Evolutionary conservation across 2,797 vertebrate species (phyloP).

Genomic region (Dermochelys coriacea): DNA sequence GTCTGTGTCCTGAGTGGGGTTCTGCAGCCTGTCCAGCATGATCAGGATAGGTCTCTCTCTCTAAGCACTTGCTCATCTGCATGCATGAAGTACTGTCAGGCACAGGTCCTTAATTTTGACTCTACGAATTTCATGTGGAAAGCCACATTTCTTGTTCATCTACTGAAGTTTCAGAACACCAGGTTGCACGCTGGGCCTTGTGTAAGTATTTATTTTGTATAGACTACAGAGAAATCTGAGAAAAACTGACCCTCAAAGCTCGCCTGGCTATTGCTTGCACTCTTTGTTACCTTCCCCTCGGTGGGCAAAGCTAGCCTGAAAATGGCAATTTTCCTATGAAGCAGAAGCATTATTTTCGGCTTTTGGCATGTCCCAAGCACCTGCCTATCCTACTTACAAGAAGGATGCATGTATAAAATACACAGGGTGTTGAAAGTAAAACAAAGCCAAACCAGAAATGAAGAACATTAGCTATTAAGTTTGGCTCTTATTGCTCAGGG

Average conservation of each 20-base stretch:
- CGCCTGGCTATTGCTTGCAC: neutral
- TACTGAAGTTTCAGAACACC: neutral
- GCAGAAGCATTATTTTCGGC: too few species aligned
- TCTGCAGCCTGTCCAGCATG: neutral
- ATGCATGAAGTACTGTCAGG: neutral
- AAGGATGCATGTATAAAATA: too few species aligned
- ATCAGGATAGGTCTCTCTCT: neutral
- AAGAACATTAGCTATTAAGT: neutral
- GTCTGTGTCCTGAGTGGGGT: neutral
- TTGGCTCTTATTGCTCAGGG: neutral
- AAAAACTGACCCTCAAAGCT: neutral
- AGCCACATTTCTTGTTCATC: neutral
- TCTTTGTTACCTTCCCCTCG: neutral
- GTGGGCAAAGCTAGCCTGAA: neutral
- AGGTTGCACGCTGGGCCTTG: neutral
- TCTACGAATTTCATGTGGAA: neutral
- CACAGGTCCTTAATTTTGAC: neutral
- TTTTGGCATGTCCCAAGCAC: too few species aligned
- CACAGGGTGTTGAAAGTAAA: neutral
- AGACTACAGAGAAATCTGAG: neutral
- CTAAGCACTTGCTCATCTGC: neutral
- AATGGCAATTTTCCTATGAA: too few species aligned
- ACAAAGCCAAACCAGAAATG: neutral
- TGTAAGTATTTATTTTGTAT: neutral
- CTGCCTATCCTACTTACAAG: too few species aligned